Base-by-base conservation (phyloP, 1,140 invertebrate species). In the Pararge aegeria region DNA sequence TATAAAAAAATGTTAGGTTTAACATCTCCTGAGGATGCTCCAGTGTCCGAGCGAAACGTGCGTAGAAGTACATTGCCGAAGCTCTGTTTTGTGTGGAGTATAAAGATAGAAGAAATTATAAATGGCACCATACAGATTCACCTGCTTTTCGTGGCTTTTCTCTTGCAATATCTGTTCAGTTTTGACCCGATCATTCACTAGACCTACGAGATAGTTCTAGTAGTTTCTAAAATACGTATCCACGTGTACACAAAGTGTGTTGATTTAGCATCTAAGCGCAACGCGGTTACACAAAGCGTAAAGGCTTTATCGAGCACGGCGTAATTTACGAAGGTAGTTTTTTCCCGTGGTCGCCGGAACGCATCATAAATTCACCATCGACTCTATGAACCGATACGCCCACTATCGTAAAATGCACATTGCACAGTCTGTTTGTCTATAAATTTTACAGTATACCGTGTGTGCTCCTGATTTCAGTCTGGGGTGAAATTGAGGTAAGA, bases 311-410 rank as follows among this genome's bases (percentile, higher is more conserved):
- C 57, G 50, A 53, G 16, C 38, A 7, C 5, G 15, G 44, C 51
- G 48, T 61, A 37, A 61, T 61, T 54, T 61, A 54, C 51, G 29
- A 15, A 40, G 24, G 30, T 53, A 57, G 55, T 67, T 75, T 75
- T 77, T 75, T 68, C 54, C 62, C 54, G 50, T 37, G 65, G 46
- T n/a, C n/a, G n/a, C 37, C 50, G 59, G 61, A 59, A 65, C 44
- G 68, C 62, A 64, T 74, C 77, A 73, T 84, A 84, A 84, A 84
- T 80, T 79, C 57, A 72, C 56, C 69, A 74, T 74, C 70, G 64
- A 61, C 53, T 70, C 57, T 63, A 62, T 64, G 67, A 64, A 42
- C 60, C 66, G 60, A 70, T 70, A 72, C 69, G 53, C 52, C 64
- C 66, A 61, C 50, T 58, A 64, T 75, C 78, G 75, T 83, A 83